Evolutionary conservation across 2,888 invertebrate genomes (phyloP).

Genomic region (Tipula lateralis): DNA sequence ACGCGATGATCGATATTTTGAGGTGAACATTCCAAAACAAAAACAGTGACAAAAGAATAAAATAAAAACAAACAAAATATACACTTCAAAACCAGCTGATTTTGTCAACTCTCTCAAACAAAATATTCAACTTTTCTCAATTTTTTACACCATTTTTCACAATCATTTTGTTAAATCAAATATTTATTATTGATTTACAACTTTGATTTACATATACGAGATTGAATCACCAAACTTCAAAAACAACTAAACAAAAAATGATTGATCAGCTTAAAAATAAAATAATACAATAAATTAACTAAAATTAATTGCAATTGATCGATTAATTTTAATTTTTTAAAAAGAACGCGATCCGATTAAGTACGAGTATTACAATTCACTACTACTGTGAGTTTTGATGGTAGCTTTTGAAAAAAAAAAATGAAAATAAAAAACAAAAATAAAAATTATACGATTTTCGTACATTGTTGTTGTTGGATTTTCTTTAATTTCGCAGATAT

Average conservation of each 20-base stretch:
- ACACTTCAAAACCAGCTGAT: slow-evolving; percentile 14
- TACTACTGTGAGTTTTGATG: neutral
- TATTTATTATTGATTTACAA: neutral
- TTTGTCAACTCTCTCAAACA: neutral
- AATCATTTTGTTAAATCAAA: neutral
- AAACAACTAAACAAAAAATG: neutral
- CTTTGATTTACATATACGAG: neutral
- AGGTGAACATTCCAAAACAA: neutral
- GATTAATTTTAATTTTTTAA: neutral
- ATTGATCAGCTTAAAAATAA: neutral
- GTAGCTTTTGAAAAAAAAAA: neutral
- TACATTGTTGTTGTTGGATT: neutral
- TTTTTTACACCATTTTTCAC: neutral
- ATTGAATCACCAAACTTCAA: neutral
- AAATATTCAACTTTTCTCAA: neutral
- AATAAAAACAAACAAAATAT: neutral
- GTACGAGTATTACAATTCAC: neutral
- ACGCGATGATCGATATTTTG: neutral
- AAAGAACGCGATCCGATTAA: neutral
- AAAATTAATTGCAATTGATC: neutral
- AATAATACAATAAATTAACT: neutral
- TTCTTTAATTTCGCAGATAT: neutral
- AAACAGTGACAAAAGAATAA: neutral
- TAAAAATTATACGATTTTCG: neutral
- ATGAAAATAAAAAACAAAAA: neutral